Base-by-base conservation (phyloP, 2,888 invertebrate species). In the Myopa testacea region DNA sequence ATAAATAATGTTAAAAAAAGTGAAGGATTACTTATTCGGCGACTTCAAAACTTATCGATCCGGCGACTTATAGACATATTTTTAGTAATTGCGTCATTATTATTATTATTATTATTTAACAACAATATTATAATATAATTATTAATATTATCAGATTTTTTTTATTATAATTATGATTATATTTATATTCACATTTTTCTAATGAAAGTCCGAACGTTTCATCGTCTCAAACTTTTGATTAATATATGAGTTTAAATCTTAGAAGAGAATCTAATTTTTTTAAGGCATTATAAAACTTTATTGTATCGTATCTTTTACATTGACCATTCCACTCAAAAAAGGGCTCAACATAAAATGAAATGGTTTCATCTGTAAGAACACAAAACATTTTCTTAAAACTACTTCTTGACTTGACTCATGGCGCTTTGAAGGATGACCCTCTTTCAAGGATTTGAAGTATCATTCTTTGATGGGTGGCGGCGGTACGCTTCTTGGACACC, bases 401-500 rank as follows among this genome's bases (percentile, higher is more conserved):
- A 58, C 58, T 58, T 58, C 58, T 58, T 10, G 45, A 45, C 45
- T 45, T 45, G 45, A 8, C 45, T 45, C 45, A 1, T 45, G 45
- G 10, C 10, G 45, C 45, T 45, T 58, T 58, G 26, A 34, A n/a
- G 10, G n/a, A 62, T 62, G 12, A 26, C 69, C 19, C 12, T n/a
- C 26, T 19, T 4, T 52, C 45, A 45, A 10, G 45, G 45, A 45
- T 45, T 10, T 45, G 1, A 45, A 10, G 10, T 3, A 10, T 45
- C 10, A 45, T 45, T 45, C 45, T 45, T 52, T 7, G 55, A 37
- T 55, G 55, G 16, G 19, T 34, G 55, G n/a, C 16, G 16, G 38
- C 55, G 14, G 50, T n/a, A 26, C 19, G n/a, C 55, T 70, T 37
- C 55, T 70, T 70, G 34, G n/a, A 55, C 34, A 37, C 6, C 70